Evolutionary conservation across 2,113 vertebrate species (phyloP).

Genomic region (Pitta sordida): DNA sequence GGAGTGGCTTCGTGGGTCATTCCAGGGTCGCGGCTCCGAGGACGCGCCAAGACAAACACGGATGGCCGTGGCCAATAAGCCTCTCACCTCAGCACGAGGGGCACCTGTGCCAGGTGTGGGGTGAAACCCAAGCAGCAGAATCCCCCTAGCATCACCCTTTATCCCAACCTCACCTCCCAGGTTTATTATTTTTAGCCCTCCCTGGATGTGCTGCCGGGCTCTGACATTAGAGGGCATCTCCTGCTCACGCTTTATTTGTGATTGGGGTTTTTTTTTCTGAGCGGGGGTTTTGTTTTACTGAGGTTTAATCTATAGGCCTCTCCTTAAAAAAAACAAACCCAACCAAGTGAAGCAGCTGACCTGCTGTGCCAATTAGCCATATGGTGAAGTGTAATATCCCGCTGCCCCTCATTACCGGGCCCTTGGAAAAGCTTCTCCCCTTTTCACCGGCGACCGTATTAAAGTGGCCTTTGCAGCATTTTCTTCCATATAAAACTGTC

Average conservation of each 20-base stretch:
- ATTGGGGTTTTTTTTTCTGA: too few species aligned
- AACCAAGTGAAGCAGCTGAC: slow-evolving; percentile 55
- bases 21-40: slow-evolving; percentile 1
- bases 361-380: slow-evolving; percentile 73
- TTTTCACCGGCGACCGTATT: slow-evolving; percentile 60
- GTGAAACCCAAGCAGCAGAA: rapidly evolving
- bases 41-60: slow-evolving; percentile 39
- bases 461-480: slow-evolving; percentile 65
- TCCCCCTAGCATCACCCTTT: rapidly evolving
- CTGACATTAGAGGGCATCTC: slow-evolving; percentile 69
- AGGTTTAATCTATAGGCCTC: slow-evolving; percentile 40
- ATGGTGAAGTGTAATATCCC: slow-evolving; percentile 75
- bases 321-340: slow-evolving; percentile 27
- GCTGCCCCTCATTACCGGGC: slow-evolving; percentile 67
- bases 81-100: rapidly evolving
- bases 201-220: neutral
- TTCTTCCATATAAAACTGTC: slow-evolving; percentile 69
- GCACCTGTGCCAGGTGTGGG: neutral
- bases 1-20: slow-evolving; percentile 24
- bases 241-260: neutral
- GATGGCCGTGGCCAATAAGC: neutral
- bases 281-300: slow-evolving; percentile 13
- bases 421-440: slow-evolving; percentile 46
- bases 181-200: too few species aligned
- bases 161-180: rapidly evolving